These are phyloP conservation scores for Hipposideros larvatus DNA, from an alignment of 2,797 vertebrate species.

Conservation along the genomic window DNA sequence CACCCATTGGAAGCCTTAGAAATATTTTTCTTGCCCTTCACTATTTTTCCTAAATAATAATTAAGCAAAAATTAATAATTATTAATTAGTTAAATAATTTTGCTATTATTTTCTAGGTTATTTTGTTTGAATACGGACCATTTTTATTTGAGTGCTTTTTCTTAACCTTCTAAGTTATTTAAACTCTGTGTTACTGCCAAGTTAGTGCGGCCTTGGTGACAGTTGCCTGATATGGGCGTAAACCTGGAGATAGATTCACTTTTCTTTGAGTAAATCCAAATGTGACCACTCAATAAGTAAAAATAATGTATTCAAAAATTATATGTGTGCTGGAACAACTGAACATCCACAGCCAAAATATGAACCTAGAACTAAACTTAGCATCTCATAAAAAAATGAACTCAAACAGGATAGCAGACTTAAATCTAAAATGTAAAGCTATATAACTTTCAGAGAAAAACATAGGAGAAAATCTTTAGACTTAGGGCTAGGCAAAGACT, in stretches of 20 bases:
- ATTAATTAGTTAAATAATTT: background rate
- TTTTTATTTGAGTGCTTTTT: background rate
- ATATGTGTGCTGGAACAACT: background rate
- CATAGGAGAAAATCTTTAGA: background rate
- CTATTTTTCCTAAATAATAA: background rate
- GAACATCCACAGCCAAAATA: background rate
- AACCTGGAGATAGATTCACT: background rate
- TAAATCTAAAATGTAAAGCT: background rate
- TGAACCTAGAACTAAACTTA: constrained; percentile 31
- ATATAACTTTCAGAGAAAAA: background rate
- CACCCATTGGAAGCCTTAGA: background rate
- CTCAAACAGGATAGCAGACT: background rate
- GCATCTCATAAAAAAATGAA: background rate
- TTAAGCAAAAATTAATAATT: background rate
- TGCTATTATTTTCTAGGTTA: background rate
- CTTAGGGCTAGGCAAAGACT: background rate
- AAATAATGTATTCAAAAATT: background rate
- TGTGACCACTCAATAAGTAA: background rate
- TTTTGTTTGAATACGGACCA: background rate
- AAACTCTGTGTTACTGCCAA: background rate
- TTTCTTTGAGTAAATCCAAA: background rate
- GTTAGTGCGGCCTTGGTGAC: background rate
- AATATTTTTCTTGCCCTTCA: background rate
- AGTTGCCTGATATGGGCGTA: background rate
- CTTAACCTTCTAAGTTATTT: background rate